A percentile compares a stretch with the other conserved stretches of the same genome.
These are phyloP conservation scores for Myiopsitta monachus DNA, from an alignment of 2,113 vertebrate species.

Conservation along the genomic window DNA sequence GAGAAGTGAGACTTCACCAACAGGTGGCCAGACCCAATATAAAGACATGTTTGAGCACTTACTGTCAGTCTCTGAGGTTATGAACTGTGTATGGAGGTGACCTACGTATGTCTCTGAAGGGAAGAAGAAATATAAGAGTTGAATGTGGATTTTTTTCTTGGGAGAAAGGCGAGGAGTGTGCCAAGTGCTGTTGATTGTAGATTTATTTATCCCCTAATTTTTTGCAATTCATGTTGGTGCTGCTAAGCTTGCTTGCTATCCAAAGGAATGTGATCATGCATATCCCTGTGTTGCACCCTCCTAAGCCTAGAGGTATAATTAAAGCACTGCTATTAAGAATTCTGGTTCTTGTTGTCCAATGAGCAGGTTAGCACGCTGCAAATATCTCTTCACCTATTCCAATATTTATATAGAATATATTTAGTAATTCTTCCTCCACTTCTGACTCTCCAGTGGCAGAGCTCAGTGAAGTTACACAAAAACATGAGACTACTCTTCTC, in stretches of 20 bases:
- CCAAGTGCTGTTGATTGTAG: neutral
- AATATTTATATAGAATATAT: neutral
- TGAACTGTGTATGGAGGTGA: neutral
- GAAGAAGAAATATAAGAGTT: neutral
- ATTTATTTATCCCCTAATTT: neutral
- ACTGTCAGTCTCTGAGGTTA: neutral
- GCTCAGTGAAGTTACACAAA: neutral
- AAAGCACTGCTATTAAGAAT: neutral
- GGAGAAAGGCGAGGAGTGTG: neutral
- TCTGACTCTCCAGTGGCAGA: neutral
- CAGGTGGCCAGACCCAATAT: neutral
- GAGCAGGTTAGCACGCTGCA: neutral
- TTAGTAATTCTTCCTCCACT: neutral
- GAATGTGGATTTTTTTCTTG: neutral
- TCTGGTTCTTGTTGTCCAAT: neutral
- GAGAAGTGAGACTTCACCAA: neutral
- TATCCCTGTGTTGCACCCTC: neutral
- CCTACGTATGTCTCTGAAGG: neutral
- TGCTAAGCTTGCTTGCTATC: neutral
- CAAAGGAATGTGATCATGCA: neutral
- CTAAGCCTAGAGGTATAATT: neutral
- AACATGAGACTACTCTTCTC: neutral
- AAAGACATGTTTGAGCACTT: neutral
- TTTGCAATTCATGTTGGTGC: neutral
- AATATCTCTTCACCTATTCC: neutral